A percentile compares a stretch with the other conserved stretches of the same genome.
phyloP scores from a whole-genome alignment of 2,797 vertebrate genomes.

The Pteropus rufus region DNA sequence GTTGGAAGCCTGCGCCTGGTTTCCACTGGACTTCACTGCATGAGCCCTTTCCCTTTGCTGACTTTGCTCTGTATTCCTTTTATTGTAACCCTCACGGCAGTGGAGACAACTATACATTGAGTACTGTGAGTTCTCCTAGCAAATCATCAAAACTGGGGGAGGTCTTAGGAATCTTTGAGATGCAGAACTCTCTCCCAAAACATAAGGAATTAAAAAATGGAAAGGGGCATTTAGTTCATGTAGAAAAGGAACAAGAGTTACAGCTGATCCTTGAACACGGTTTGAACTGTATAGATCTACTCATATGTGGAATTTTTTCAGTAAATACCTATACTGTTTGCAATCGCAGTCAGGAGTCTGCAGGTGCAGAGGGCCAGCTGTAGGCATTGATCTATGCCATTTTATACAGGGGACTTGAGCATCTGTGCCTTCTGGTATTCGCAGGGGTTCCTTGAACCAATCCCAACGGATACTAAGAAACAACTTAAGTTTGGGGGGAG shows the following conservation, averaged over 20 bases:
- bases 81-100: neutral
- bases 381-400: neutral
- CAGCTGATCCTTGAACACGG: neutral
- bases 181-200: neutral
- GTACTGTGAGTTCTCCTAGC: neutral
- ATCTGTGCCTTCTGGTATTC: neutral
- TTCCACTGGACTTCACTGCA: neutral
- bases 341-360: neutral
- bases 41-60: neutral
- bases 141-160: neutral
- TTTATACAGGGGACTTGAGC: neutral
- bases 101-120: neutral
- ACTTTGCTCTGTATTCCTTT: neutral
- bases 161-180: neutral
- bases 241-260: neutral
- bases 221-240: constrained; percentile 43
- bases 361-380: neutral
- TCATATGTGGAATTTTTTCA: neutral
- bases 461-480: neutral
- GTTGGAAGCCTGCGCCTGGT: neutral
- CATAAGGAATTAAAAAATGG: neutral
- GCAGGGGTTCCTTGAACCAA: neutral
- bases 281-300: neutral
- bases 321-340: neutral
- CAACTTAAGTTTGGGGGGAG: neutral